These are phyloP conservation scores for Nomada lathburiana DNA, from an alignment of 2,888 invertebrate genomes.

Conservation along the genomic window DNA sequence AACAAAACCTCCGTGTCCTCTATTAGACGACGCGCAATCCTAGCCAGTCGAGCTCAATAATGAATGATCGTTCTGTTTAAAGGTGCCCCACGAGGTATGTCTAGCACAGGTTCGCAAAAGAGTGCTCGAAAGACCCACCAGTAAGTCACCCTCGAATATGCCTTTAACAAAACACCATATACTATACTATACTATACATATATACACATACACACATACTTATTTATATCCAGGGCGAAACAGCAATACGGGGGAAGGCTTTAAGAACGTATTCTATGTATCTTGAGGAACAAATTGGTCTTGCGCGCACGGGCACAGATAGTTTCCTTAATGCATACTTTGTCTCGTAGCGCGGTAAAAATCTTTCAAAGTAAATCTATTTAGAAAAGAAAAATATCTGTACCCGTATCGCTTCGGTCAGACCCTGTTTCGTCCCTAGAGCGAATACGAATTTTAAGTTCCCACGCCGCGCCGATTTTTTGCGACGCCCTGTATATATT, in stretches of 20 bases:
- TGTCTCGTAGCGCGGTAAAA: too few species aligned
- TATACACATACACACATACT: conserved; percentile 21
- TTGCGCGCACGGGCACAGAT: too few species aligned
- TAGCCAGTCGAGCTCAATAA: conserved; percentile 64
- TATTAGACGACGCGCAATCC: too few species aligned
- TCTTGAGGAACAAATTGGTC: too few species aligned
- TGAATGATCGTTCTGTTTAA: conserved; percentile 81
- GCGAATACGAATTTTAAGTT: too few species aligned
- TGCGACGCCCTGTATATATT: conserved; percentile 5
- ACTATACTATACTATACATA: conserved; percentile 29
- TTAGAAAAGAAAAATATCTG: too few species aligned
- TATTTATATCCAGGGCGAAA: conserved; percentile 18
- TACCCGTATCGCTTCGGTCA: too few species aligned
- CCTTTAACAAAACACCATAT: conserved; percentile 59
- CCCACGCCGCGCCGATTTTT: neutral
- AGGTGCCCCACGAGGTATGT: conserved; percentile 84
- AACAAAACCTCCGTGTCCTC: conserved; percentile 2
- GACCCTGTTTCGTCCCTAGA: too few species aligned
- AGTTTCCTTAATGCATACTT: too few species aligned
- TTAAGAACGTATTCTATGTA: too few species aligned
- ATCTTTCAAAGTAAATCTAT: too few species aligned
- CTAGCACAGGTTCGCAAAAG: conserved; percentile 82
- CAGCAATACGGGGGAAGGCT: too few species aligned
- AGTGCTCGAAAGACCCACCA: conserved; percentile 77
- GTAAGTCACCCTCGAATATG: conserved; percentile 81